A percentile compares a stretch with the other conserved stretches of the same genome.
Conservation (phyloP, 2,113 vertebrate genomes). For the Psophia crepitans region DNA sequence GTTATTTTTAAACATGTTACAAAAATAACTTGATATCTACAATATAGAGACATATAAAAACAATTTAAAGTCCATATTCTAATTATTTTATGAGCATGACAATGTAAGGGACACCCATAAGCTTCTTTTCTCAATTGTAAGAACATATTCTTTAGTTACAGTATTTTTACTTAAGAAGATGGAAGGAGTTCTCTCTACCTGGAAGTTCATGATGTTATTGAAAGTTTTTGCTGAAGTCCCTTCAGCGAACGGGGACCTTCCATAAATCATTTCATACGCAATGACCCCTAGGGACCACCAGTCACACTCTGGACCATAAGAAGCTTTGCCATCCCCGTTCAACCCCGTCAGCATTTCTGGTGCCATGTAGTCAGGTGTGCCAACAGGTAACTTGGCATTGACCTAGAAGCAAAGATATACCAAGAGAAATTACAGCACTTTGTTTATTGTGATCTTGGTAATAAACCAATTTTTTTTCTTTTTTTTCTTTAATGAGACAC, state of each 20-base stretch:
- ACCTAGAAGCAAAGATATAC: constrained; percentile 61
- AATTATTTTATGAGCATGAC: not conserved
- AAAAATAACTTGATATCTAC: not conserved
- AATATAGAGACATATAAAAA: not conserved
- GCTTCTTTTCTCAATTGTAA: not conserved
- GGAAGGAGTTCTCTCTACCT: constrained; percentile 71
- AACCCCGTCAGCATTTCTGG: constrained; percentile 85
- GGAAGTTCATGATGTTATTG: constrained; percentile 93
- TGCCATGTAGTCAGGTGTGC: constrained; percentile 91
- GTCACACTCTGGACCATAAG: constrained; percentile 86
- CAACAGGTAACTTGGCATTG: constrained; percentile 79
- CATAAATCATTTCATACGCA: constrained; percentile 94
- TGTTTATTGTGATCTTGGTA: not conserved
- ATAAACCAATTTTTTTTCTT: not conserved
- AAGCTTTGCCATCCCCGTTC: constrained; percentile 75
- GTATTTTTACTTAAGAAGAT: not conserved
- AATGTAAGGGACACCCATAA: not conserved
- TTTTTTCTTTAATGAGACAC: not conserved
- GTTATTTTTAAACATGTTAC: not conserved
- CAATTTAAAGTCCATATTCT: not conserved
- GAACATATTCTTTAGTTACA: not conserved
- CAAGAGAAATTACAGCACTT: not conserved
- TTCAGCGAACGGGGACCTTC: constrained; percentile 85
- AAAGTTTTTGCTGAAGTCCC: constrained; percentile 86
- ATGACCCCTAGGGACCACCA: constrained; percentile 97